A percentile compares a stretch with the other conserved stretches of the same genome.
Evolutionary conservation across 1,140 invertebrate genomes (phyloP).

Genomic region (Hyposmocoma kahamanoa): DNA sequence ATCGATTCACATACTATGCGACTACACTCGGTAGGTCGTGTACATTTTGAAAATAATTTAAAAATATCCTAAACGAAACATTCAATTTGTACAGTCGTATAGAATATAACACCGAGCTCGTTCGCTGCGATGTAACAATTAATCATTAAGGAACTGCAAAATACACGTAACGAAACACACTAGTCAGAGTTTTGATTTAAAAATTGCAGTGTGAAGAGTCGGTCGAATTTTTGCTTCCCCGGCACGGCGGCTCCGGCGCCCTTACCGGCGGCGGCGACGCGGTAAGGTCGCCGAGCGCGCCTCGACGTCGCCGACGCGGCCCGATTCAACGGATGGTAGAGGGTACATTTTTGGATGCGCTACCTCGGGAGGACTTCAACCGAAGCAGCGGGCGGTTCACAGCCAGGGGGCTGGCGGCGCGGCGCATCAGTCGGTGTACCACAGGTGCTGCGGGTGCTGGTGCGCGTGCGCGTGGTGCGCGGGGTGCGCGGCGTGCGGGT

Average conservation of each 20-base stretch:
- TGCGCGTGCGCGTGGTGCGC: slow-evolving; percentile 52
- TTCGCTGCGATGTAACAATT: slow-evolving; percentile 6
- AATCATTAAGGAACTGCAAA: slow-evolving; percentile 13
- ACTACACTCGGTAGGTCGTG: slow-evolving; percentile 8
- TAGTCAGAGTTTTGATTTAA: slow-evolving; percentile 61
- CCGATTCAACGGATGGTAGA: too few species aligned
- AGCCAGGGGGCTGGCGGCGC: not conserved
- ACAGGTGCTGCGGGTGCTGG: slow-evolving; percentile 55
- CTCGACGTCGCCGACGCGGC: not conserved
- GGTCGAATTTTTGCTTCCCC: slow-evolving; percentile 26
- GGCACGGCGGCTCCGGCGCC: slow-evolving; percentile 26
- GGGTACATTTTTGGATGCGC: too few species aligned
- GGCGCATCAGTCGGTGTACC: slow-evolving; percentile 64
- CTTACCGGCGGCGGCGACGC: slow-evolving; percentile 22
- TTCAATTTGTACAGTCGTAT: slow-evolving; percentile 31
- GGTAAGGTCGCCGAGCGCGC: not conserved
- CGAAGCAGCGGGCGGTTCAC: not conserved
- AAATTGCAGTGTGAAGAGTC: slow-evolving; percentile 59
- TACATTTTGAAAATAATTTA: slow-evolving; percentile 14
- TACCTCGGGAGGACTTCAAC: not conserved
- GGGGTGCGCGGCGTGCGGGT: slow-evolving; percentile 28
- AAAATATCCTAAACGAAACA: slow-evolving; percentile 17
- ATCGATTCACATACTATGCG: not conserved
- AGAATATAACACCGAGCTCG: slow-evolving; percentile 13
- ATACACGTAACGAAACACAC: slow-evolving; percentile 40